Percentiles rank a stretch among this genome's conserved stretches.
Evolutionary conservation across 2,888 invertebrate genomes (phyloP).

Genomic region (Agriotes lineatus): DNA sequence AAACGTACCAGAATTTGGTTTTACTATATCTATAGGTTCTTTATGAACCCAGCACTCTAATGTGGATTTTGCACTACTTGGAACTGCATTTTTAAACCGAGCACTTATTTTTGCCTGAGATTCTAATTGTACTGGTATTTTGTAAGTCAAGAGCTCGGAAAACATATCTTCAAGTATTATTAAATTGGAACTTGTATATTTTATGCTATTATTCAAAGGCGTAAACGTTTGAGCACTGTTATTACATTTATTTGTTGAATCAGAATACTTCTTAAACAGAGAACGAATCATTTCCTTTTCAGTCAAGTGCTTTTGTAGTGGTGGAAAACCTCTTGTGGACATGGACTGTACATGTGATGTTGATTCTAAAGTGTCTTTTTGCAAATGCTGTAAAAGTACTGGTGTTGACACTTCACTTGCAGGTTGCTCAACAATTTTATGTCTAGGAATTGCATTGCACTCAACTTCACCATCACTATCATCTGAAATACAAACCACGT

Average conservation of each 20-base stretch:
- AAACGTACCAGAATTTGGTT: too few relatives aligned
- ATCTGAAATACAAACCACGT: conserved; percentile 8
- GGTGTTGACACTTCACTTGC: neutral
- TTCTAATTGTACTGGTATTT: conserved; percentile 1
- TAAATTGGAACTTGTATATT: neutral
- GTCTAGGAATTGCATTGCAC: neutral
- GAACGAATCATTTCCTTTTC: conserved; percentile 7
- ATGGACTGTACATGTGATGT: neutral
- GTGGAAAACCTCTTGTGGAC: too few relatives aligned
- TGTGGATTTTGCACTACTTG: neutral
- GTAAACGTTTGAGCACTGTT: neutral
- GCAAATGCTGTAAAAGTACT: neutral
- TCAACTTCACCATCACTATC: conserved; percentile 10
- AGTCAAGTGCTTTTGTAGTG: neutral
- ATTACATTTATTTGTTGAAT: neutral
- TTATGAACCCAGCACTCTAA: neutral
- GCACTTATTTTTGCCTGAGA: neutral
- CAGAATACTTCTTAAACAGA: neutral
- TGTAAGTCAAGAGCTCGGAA: neutral
- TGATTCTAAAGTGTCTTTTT: neutral
- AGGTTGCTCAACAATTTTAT: neutral
- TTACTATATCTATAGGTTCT: neutral
- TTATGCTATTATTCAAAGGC: neutral
- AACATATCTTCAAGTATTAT: neutral
- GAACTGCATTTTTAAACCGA: neutral